These are phyloP conservation scores for Platorchestia sp. DNA, from an alignment of 1,140 invertebrate genomes.

Conservation along the genomic window DNA sequence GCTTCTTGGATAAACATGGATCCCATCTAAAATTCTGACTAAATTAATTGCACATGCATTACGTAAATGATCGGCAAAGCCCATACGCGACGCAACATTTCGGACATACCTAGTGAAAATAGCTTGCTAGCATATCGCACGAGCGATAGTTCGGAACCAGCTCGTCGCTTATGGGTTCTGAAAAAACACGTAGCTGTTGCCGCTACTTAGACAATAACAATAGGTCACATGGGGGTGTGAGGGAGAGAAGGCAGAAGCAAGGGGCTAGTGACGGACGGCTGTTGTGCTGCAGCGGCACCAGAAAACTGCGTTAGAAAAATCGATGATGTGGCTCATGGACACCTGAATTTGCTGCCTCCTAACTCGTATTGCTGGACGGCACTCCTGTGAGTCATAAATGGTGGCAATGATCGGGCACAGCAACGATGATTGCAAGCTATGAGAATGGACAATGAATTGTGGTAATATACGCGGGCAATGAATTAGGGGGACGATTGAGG, in stretches of 20 bases:
- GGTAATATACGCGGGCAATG: not conserved
- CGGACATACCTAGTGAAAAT: not conserved
- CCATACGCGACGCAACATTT: not conserved
- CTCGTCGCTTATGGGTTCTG: not conserved
- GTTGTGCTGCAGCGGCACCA: not conserved
- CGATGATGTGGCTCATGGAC: not conserved
- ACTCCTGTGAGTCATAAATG: not conserved
- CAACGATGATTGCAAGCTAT: too few relatives aligned
- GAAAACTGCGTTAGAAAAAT: not conserved
- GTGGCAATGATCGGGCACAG: too few relatives aligned
- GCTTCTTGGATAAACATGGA: not conserved
- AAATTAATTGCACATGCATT: not conserved
- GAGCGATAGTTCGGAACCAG: not conserved
- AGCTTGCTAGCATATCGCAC: too few relatives aligned
- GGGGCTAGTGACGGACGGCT: not conserved
- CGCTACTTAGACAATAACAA: not conserved
- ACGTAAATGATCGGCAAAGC: not conserved
- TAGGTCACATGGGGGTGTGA: not conserved
- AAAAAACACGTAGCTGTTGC: not conserved
- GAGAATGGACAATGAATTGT: not conserved
- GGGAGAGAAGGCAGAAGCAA: not conserved
- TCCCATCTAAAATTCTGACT: not conserved
- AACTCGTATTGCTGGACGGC: not conserved
- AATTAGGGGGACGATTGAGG: not conserved
- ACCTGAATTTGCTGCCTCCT: not conserved